Evolutionary conservation across 2,797 vertebrate genomes (phyloP), one percentile per base, ranked within the genome.

Genomic region (Spizella passerina): DNA sequence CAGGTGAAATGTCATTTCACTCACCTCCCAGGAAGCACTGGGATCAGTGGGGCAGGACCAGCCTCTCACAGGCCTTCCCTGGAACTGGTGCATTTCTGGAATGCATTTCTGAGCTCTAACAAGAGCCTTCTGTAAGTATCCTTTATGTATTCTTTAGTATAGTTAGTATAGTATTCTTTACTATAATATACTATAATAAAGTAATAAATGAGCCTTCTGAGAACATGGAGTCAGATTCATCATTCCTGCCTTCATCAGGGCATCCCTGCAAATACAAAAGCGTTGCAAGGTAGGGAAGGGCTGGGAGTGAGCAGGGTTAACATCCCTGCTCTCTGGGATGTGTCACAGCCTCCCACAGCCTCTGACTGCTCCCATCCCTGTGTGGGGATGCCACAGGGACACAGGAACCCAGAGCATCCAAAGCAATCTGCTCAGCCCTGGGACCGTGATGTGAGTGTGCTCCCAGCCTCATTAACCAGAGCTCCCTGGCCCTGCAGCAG

Each of bases 381-480:
- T 2, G 29, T 36, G 56, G 53, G 38, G 32, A 19, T 13, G 29
- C 14, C 22, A 17, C 3, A 5, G 63, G 60, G 66, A 88, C 76
- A 22, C 20, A 4, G 39, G 39, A 30, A 14, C 34, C 79, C 44
- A 22, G 55, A 63, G 44, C 29, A 78, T 2, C 46, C 21, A 0
- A 17, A 64, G 55, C 47, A 55, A 65, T 93, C 38, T 65, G 29
- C 3, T 23, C 34, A 32, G 57, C 41, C 14, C 32, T 41, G 68
- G 41, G 72, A 72, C 20, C 64, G 5, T 5, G 13, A 1, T 22
- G 26, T 27, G 46, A 14, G 1, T 23, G 49, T 44, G 44, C 38
- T 70, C 69, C 61, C 70, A 90, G 75, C 49, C 60, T 81, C 85
- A 82, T 85, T 81, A 91, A 76, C 56, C 88, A 87, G 69, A 61